Evolutionary conservation across 2,888 invertebrate species (phyloP), one percentile per base, ranked within the genome.

Genomic region (Silvanus unidentatus): DNA sequence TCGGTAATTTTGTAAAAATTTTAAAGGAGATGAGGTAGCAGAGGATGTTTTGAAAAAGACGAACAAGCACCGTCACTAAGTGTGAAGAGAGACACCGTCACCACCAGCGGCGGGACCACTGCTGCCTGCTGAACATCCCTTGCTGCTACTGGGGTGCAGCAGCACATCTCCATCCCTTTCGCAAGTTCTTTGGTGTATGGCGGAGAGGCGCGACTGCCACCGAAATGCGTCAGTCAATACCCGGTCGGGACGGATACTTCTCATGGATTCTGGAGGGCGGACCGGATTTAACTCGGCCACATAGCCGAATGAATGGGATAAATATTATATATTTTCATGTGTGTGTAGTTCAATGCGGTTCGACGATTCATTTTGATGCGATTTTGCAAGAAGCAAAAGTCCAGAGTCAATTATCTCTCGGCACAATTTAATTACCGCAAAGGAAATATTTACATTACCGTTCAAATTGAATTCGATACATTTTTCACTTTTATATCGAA

Each of bases 101-200:
- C 32, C 32, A 32, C 32, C 55, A 54, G 47, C 50, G 39, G 43
- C 39, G 43, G 32, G 32, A 8, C 22, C 22, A 22, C 22, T 22
- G 32, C 32, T 12, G 32, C 32, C 57, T 58, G 48, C 52, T 50
- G 55, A 55, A 53, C 67, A 66, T 68, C 62, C 63, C 65, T 61
- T 62, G 65, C 62, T 60, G 63, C 60, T 62, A 64, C 64, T 66
- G 66, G 65, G 65, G 64, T 65, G 67, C 66, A 66, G 68, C 66
- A 66, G 65, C n/a, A n/a, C 22, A 22, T 5, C 22, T 5, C 4
- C 22, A 22, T 22, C 22, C 22, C 68, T 64, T 64, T 60, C 54
- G 57, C 59, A 57, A 49, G 48, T 62, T 58, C 62, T 63, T 62
- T 60, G 60, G 62, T 50, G 55, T 35, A 47, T n/a, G 53, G 49